Base-by-base conservation (phyloP, 2,888 invertebrate genomes). In the Caenorhabditis uteleia region DNA sequence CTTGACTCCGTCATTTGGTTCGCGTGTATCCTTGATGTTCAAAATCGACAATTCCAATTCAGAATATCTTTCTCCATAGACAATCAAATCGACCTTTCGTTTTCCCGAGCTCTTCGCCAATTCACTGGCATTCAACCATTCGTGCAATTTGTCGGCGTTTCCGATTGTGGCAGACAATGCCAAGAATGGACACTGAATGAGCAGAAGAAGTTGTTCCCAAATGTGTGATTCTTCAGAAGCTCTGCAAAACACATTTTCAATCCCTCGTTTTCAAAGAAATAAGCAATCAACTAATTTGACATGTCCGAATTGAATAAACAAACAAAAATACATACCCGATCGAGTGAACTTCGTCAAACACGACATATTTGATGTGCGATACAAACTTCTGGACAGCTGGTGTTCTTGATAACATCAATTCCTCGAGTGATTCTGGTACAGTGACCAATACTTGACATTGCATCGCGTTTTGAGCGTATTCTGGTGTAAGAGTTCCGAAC, bases 301-400 rank as follows among this genome's bases (percentile, higher is more conserved):
- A 34, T 36, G 18, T 36, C 36, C 16, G 29, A 29, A 29, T 8
- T 6, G 7, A 8, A 8, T 12, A 8, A 29, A 29, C 29, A 36
- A 36, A 2, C 16, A 18, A 18, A 23, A 16, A 43, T 16, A 43
- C 43, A 6, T 29, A 43, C 73, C 78, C 78, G 39, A 80, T 80
- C 18, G 73, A 82, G 61, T 81, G 81, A 25, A 81, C 82, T 68
- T 81, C 81, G 64, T 81, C 81, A 45, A 81, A 78, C 42, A 81
- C 75, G 27, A 81, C 81, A 55, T 81, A 81, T 56, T 76, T 75
- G 59, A 81, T 79, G 23, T 77, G 70, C 2, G 74, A 70, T 21
- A 78, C 74, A 55, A 82, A 78, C 42, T 76, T 68, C 48, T 82
- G 81, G 16, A 78, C 69, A 12, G 64, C 68, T 2, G 75, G 74